A percentile compares a stretch with the other conserved stretches of the same genome.
Evolutionary conservation across 1,140 invertebrate genomes (phyloP).

Genomic region (Amphibalanus amphitrite): DNA sequence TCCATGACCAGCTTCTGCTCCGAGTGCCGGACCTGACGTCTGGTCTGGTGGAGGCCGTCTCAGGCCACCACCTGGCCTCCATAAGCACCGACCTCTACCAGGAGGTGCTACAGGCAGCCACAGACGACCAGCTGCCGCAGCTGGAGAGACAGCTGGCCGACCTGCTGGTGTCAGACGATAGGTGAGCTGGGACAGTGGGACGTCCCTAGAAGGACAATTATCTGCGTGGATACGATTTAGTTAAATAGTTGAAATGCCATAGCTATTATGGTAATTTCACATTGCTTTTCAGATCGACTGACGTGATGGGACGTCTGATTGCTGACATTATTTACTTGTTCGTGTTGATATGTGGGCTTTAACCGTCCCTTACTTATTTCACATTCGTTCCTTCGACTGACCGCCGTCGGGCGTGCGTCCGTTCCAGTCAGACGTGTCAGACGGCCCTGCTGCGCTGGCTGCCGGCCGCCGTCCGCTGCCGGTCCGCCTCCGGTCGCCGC

Average conservation of each 20-base stretch:
- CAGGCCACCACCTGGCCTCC: background rate
- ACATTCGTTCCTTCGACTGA: too few species aligned
- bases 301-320: too few species aligned
- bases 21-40: background rate
- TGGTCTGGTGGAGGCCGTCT: background rate
- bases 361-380: too few species aligned
- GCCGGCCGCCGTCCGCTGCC: background rate
- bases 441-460: background rate
- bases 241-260: too few species aligned
- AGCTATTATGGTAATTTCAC: too few species aligned
- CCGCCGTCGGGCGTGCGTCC: too few species aligned
- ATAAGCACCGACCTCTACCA: background rate
- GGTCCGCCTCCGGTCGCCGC: background rate
- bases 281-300: too few species aligned
- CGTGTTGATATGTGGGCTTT: too few species aligned
- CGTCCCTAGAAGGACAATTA: too few species aligned
- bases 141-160: background rate
- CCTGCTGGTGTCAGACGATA: background rate
- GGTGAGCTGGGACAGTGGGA: background rate
- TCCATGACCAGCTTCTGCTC: background rate
- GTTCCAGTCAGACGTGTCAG: background rate
- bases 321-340: too few species aligned
- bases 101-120: background rate
- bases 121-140: background rate
- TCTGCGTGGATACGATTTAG: too few species aligned